Evolutionary conservation across 2,888 invertebrate genomes (phyloP), one percentile per base, ranked within the genome.

Genomic region (Drosophila paramelanica): DNA sequence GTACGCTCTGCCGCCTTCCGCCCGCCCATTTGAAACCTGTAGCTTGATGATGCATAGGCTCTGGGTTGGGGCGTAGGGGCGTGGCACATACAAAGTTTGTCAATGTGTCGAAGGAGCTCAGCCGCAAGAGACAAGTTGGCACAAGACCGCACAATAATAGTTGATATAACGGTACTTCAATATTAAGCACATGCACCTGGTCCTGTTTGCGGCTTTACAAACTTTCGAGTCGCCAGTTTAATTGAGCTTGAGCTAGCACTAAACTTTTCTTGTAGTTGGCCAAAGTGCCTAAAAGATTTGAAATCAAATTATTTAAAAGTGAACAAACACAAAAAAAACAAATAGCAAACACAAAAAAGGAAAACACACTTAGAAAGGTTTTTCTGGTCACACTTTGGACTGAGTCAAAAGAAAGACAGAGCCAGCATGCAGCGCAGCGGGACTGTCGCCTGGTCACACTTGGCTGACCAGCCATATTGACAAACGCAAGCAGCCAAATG

Each of bases 141-240:
- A 25, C 50, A 46, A 46, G 62, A 42, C 49, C 46, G 49, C 52
- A 67, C 61, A 73, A 58, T 10, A 31, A 10, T 55, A 42, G 56
- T 52, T 60, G 67, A 61, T 53, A 74, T 56, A 61, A 59, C 53
- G 59, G 57, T 67, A 60, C 60, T 79, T 74, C 50, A 55, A 68
- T 79, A 68, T 75, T 68, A 64, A 60, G 50, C 53, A 53, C 59
- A 62, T 58, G 69, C 57, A 62, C 56, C 66, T 77, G 58, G 25
- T 47, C 45, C 41, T 38, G 41, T 50, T 52, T 61, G 73, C 20
- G 79, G 68, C 46, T 46, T n/a, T 53, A 27, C n/a, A 60, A 79
- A 74, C 39, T 79, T 79, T 68, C 20, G 25, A 45, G 47, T 31
- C 46, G 42, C 4, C 59, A 56, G 55, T 56, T 75, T 64, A 67